These are phyloP conservation scores for Porites divaricata DNA, from an alignment of 92 coral and sea anemone species.

Conservation along the genomic window DNA sequence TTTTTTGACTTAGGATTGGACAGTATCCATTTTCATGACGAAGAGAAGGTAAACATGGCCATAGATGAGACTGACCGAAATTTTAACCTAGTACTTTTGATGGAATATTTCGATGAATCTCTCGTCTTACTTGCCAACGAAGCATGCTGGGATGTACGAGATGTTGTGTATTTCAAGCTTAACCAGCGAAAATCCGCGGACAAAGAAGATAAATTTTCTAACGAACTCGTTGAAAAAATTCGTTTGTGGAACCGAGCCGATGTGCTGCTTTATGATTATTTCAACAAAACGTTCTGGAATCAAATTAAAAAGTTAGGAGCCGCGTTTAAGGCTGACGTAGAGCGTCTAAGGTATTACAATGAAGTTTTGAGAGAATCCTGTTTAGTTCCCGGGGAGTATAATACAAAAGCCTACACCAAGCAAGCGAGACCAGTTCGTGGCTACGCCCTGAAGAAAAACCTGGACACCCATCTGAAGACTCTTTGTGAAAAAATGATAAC, in stretches of 20 bases:
- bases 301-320: slow-evolving; percentile 42
- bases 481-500: slow-evolving; percentile 78
- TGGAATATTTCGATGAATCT: slow-evolving; percentile 80
- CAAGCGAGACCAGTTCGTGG: slow-evolving; percentile 55
- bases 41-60: slow-evolving; percentile 6
- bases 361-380: slow-evolving; percentile 30
- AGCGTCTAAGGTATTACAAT: slow-evolving; percentile 30
- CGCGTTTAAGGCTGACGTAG: slow-evolving; percentile 41
- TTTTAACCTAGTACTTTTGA: slow-evolving; percentile 65
- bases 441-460: slow-evolving; percentile 39
- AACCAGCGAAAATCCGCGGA: slow-evolving; percentile 40
- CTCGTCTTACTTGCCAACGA: slow-evolving; percentile 54
- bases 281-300: slow-evolving; percentile 65
- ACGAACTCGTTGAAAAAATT: slow-evolving; percentile 19
- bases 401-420: slow-evolving; percentile 33
- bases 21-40: slow-evolving; percentile 3
- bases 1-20: slow-evolving; percentile 68
- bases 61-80: slow-evolving; percentile 29
- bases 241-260: slow-evolving; percentile 63
- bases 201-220: slow-evolving; percentile 3
- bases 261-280: slow-evolving; percentile 52
- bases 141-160: slow-evolving; percentile 66
- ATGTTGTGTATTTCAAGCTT: slow-evolving; percentile 67
- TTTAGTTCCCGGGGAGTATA: slow-evolving; percentile 40
- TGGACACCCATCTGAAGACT: slow-evolving; percentile 22